phyloP scores from a whole-genome alignment of 2,888 invertebrate genomes.

The Tinea pellionella region DNA sequence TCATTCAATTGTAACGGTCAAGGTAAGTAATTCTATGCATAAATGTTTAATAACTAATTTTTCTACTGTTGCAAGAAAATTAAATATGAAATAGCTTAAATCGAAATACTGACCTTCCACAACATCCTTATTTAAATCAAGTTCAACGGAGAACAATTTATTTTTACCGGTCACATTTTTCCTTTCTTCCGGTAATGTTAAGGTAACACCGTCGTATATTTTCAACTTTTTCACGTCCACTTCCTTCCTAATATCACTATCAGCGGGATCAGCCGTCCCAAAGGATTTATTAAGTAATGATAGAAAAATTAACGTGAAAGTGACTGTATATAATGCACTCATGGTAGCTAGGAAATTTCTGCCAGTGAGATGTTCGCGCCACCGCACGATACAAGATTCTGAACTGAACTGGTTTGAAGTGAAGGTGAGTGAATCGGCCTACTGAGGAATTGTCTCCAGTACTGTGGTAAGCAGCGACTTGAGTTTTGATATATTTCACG shows the following conservation, averaged over 20 bases:
- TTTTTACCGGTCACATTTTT: constrained; percentile 24
- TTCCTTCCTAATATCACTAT: neutral
- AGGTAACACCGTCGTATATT: constrained; percentile 42
- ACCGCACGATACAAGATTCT: constrained; percentile 20
- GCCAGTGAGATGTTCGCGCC: constrained; percentile 19
- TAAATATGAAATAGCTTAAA: too few species aligned
- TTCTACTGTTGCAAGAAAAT: neutral
- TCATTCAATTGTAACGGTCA: constrained; percentile 2
- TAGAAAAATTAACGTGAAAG: neutral
- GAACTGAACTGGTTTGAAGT: constrained; percentile 9
- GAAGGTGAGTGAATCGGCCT: constrained; percentile 1
- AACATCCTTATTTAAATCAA: constrained; percentile 31
- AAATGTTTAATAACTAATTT: neutral
- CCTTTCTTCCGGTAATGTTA: constrained; percentile 36
- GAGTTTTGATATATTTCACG: neutral
- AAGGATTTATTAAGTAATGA: neutral
- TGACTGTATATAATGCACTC: neutral
- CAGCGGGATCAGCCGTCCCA: neutral
- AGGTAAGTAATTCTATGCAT: neutral
- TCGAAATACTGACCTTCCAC: constrained; percentile 32
- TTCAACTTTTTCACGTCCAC: constrained; percentile 34
- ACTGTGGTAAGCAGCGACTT: neutral
- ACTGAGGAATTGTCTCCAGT: neutral
- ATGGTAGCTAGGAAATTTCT: neutral
- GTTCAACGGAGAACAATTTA: constrained; percentile 41